Conservation (phyloP, 2,888 invertebrate species). For the Athripsodes cinereus region DNA sequence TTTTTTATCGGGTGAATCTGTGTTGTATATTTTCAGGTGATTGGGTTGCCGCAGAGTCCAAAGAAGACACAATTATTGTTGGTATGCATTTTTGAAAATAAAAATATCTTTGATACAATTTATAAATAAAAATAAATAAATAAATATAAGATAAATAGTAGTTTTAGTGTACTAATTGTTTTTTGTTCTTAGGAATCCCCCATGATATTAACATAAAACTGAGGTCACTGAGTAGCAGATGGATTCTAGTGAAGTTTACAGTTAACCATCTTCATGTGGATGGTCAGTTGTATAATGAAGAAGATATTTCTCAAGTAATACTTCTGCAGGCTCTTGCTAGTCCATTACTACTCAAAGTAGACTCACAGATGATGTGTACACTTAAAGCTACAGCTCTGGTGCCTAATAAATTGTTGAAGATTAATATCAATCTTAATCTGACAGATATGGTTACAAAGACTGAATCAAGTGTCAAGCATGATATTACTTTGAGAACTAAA, state of each 20-base stretch:
- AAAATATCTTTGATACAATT: not conserved
- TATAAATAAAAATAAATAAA: not conserved
- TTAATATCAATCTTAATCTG: conserved; percentile 16
- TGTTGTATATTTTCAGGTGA: conserved; percentile 18
- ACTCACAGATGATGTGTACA: conserved; percentile 18
- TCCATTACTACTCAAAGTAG: conserved; percentile 21
- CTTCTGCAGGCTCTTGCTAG: conserved; percentile 12
- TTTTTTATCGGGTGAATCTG: not conserved
- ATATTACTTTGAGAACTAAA: conserved; percentile 11
- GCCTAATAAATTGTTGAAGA: conserved; percentile 8
- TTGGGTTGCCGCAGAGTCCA: conserved; percentile 22
- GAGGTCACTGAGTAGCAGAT: conserved; percentile 18
- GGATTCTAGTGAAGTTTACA: conserved; percentile 19
- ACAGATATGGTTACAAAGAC: conserved; percentile 23
- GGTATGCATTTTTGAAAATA: not conserved
- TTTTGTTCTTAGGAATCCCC: conserved; percentile 17
- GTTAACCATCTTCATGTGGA: conserved; percentile 17
- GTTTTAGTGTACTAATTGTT: too few relatives aligned
- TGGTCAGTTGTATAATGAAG: conserved; percentile 7
- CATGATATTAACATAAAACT: conserved; percentile 21
- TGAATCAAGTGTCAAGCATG: conserved; percentile 15
- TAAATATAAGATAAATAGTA: too few relatives aligned
- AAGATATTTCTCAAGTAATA: conserved; percentile 14
- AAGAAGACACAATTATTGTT: conserved; percentile 6
- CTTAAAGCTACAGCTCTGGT: conserved; percentile 11